Base-by-base conservation (phyloP, 2,797 vertebrate species). In the Pseudotriccus pelzelni region DNA sequence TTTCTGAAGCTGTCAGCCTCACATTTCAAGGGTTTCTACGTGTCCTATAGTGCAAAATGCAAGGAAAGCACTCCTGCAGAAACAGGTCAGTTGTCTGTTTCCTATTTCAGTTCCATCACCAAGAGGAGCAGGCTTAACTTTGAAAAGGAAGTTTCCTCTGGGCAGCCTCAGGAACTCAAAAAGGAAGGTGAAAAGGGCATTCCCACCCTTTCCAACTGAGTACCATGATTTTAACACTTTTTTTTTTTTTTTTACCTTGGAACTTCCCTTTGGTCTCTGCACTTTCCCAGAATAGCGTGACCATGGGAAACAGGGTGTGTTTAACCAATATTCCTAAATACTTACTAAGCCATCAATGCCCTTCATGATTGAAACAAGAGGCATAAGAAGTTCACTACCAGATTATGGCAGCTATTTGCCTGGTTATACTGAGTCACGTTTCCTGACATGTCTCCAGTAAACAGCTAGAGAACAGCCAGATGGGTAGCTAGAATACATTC, bases 151-250 rank as follows among this genome's bases (percentile, higher is more conserved):
- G 41, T 47, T 90, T 47, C 84, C 59, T 72, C 85, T 91, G 41
- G 64, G 87, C 69, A 62, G 70, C 58, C 72, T 83, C 79, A 59
- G 83, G 81, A 93, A 90, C 53, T 78, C 34, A 25, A 82, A 91
- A 59, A 85, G 89, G 69, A 89, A 91, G 92, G 94, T 80, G 81
- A 95, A 95, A 91, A 96, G 90, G 92, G 75, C 56, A 73, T 66
- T 90, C 49, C 41, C 55, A 49, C 36, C 55, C 73, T 59, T 78
- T 32, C 22, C 52, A 25, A 52, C 8, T 7, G 27, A 69, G 69
- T 32, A 13, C 7, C 2, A 7, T 5, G 49, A 59, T 74, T 94
- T 91, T 55, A 34, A 88, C 79, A 87, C 21, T 25, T 70, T 41
- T 41, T 17, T 41, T 41, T 20, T 43, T 43, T 44, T 44, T 60